Evolutionary conservation across 2,113 vertebrate species (phyloP).

Genomic region (Coturnix japonica): DNA sequence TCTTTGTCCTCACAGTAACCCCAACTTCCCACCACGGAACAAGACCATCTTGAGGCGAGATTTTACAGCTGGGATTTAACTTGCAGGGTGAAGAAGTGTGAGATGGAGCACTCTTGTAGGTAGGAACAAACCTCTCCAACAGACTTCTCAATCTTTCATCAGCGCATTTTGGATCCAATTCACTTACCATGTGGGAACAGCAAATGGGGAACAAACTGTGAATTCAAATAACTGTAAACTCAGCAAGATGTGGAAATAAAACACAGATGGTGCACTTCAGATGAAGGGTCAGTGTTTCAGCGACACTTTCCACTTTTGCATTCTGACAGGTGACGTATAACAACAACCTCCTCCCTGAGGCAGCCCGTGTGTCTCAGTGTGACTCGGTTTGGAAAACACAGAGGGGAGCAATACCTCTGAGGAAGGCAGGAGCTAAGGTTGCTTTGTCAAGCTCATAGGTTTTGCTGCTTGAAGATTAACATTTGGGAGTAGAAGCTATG

Average conservation of each 20-base stretch:
- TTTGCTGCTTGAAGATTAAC: background rate
- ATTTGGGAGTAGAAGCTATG: background rate
- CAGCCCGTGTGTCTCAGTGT: background rate
- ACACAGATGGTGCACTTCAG: conserved; percentile 66
- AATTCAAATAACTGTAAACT: conserved; percentile 70
- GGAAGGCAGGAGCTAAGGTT: background rate
- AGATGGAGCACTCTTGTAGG: conserved; percentile 19
- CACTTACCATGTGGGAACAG: conserved; percentile 70
- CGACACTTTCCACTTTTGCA: conserved; percentile 44
- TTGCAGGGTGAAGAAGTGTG: background rate
- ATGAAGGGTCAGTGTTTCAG: conserved; percentile 38
- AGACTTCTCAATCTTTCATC: conserved; percentile 60
- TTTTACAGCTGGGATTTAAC: conserved; percentile 54
- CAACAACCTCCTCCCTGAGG: conserved; percentile 31
- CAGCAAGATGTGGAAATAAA: conserved; percentile 71
- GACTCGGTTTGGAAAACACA: conserved; percentile 52
- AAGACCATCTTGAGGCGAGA: background rate
- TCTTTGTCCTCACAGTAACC: conserved; percentile 30
- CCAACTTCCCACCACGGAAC: conserved; percentile 22
- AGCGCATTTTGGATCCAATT: conserved; percentile 57
- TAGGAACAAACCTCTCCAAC: conserved; percentile 50
- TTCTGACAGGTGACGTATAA: conserved; percentile 40
- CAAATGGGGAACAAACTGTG: conserved; percentile 71
- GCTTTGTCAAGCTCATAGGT: background rate
- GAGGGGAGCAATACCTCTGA: conserved; percentile 6